These are phyloP conservation scores for Hololepta plana DNA, from an alignment of 2,888 invertebrate genomes.

Conservation along the genomic window DNA sequence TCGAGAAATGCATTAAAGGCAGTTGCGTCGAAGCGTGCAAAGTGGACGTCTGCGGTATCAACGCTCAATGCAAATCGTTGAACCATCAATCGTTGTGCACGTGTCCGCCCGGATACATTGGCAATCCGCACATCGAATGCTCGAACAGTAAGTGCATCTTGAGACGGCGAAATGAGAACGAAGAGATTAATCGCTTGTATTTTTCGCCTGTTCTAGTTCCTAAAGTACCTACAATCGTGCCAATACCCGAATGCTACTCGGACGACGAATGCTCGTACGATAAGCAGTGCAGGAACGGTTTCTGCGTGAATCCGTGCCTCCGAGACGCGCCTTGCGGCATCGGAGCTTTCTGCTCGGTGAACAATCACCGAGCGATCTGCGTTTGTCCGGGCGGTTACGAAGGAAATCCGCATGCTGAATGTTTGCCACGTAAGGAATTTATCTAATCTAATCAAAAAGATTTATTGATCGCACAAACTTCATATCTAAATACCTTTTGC, in stretches of 20 bases:
- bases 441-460: no score
- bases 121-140: conserved; percentile 66
- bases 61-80: conserved; percentile 60
- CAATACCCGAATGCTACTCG: conserved; percentile 50
- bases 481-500: conserved; percentile 2
- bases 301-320: conserved; percentile 62
- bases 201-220: no score
- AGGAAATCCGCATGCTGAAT: conserved; percentile 53
- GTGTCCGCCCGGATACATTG: conserved; percentile 60
- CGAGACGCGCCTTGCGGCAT: conserved; percentile 50
- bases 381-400: conserved; percentile 62
- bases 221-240: conserved; percentile 24
- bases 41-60: conserved; percentile 60
- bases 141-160: conserved; percentile 23
- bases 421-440: conserved; percentile 68
- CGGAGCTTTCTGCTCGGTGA: conserved; percentile 67
- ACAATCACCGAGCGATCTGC: conserved; percentile 57
- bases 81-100: conserved; percentile 62
- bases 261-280: conserved; percentile 63
- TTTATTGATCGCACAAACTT: neutral
- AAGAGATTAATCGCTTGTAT: no score
- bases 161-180: no score
- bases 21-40: conserved; percentile 64
- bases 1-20: conserved; percentile 53
- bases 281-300: conserved; percentile 55